Conservation (phyloP, 1,140 invertebrate genomes). For the Pseudomyrmex pallidus region DNA sequence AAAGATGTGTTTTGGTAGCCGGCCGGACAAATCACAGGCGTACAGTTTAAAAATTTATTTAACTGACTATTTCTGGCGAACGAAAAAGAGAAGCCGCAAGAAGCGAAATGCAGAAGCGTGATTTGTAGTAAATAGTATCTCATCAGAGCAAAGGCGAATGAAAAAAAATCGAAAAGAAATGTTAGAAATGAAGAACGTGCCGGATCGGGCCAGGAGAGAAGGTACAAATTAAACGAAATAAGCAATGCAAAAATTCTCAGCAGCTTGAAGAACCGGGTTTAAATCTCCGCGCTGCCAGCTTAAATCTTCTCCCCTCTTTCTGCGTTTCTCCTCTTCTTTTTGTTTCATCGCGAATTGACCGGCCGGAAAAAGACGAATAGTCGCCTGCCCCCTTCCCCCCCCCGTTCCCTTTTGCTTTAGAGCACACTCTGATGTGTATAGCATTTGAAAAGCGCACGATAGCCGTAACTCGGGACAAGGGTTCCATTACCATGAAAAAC, state of each 20-base stretch:
- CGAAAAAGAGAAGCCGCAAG: background rate
- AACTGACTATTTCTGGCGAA: background rate
- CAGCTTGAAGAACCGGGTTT: slow-evolving; percentile 70
- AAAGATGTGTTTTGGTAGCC: too few species aligned
- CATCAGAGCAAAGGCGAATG: background rate
- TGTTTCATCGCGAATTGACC: slow-evolving; percentile 51
- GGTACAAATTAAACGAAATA: slow-evolving; percentile 70
- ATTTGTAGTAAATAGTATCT: background rate
- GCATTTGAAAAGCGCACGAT: slow-evolving; percentile 49
- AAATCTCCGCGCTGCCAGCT: slow-evolving; percentile 69
- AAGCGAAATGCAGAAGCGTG: background rate
- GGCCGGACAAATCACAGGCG: too few species aligned
- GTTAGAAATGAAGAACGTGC: slow-evolving; percentile 43
- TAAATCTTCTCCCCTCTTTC: slow-evolving; percentile 4
- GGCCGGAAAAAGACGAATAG: slow-evolving; percentile 29
- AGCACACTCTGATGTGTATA: slow-evolving; percentile 22
- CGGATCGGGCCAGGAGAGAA: background rate
- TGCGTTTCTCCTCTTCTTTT: slow-evolving; percentile 11
- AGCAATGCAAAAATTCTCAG: slow-evolving; percentile 63
- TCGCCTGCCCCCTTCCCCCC: too few species aligned
- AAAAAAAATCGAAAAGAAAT: background rate
- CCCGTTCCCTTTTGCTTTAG: background rate
- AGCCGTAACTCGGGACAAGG: slow-evolving; percentile 28
- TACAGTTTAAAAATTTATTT: too few species aligned
- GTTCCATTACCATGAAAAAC: slow-evolving; percentile 32